phyloP scores from a whole-genome alignment of 2,888 invertebrate species.

The Strigamia crassipes region DNA sequence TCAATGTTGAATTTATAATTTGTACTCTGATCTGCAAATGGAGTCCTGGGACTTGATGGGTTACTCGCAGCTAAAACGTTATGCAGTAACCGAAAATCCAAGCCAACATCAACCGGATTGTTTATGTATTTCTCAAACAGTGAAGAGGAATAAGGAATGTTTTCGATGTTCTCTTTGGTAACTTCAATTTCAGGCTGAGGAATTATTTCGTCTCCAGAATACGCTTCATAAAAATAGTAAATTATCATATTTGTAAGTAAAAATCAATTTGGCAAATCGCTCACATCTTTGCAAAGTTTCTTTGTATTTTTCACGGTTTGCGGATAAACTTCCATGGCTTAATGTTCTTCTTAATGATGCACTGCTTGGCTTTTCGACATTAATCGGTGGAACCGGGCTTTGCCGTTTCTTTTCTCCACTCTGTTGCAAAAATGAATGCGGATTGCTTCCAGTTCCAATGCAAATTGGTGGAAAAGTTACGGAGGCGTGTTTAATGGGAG shows the following conservation, averaged over 20 bases:
- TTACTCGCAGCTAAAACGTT: constrained; percentile 14
- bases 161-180: not conserved
- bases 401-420: not conserved
- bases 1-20: constrained; percentile 13
- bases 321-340: constrained; percentile 15
- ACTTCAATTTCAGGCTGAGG: not conserved
- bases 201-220: constrained; percentile 1
- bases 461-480: not conserved
- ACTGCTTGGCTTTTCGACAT: not conserved
- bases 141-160: not conserved
- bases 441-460: not conserved
- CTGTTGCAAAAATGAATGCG: not conserved
- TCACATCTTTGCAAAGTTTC: constrained; percentile 24
- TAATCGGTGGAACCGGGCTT: not conserved
- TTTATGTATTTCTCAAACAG: constrained; percentile 8
- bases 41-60: constrained; percentile 5
- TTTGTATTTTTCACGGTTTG: not conserved
- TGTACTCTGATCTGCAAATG: not conserved
- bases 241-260: not conserved
- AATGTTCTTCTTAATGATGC: constrained; percentile 16
- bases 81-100: constrained; percentile 20
- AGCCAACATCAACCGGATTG: not conserved
- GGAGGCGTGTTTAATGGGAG: not conserved
- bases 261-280: not conserved
- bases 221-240: not conserved